These are phyloP conservation scores for Drosophila mimica DNA, from an alignment of 2,888 invertebrate species.

Conservation along the genomic window DNA sequence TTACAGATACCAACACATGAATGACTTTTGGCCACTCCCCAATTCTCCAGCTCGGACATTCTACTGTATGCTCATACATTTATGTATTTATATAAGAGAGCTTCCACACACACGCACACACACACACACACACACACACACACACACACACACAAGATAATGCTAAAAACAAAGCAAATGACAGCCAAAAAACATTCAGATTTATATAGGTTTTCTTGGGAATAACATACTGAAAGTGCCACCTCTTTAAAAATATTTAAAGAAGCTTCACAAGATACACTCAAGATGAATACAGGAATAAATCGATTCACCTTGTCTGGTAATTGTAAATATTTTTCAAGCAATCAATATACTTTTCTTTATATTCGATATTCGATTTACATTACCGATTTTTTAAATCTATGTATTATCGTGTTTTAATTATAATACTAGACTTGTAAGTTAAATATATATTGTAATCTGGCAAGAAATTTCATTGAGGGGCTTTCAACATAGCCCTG, in stretches of 20 bases:
- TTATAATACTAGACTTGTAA: not conserved
- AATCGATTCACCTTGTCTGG: not conserved
- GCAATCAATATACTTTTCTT: not conserved
- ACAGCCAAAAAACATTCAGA: not conserved
- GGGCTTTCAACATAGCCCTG: too few species aligned
- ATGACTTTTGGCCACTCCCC: constrained; percentile 28
- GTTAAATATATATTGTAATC: not conserved
- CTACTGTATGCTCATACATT: not conserved
- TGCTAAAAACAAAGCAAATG: not conserved
- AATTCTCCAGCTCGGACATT: constrained; percentile 8
- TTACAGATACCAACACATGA: constrained; percentile 51
- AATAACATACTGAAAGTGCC: not conserved
- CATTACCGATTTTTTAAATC: not conserved
- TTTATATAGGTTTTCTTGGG: not conserved
- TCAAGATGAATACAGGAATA: not conserved
- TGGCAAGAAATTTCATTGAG: not conserved
- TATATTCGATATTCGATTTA: not conserved
- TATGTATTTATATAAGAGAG: not conserved
- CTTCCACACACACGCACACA: not conserved
- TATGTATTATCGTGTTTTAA: not conserved
- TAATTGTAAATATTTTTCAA: not conserved
- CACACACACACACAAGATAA: not conserved
- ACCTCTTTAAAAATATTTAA: not conserved
- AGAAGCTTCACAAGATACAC: not conserved
- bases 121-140: not conserved